Base-by-base conservation (phyloP, 30 jellyfish, hydroid and myxozoan genomes). In the Chrysaora quinquecirrha region DNA sequence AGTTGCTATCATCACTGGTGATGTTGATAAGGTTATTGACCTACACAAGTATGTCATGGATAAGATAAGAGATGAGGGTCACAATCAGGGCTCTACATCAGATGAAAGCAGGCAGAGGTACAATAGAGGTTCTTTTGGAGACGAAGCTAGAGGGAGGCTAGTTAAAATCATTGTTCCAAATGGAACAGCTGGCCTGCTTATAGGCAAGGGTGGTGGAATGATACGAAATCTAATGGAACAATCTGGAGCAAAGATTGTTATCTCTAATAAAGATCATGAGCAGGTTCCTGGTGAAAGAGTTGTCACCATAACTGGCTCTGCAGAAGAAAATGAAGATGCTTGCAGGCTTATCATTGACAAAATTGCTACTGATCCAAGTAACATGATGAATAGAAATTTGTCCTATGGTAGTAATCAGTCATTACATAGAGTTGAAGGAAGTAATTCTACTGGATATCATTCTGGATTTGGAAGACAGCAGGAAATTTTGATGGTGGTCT, bases 161-260 rank as follows among this genome's bases (percentile, higher is more conserved):
- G 96, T 84, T 1, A 88, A 88, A 49, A 95, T 95, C 30, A 89
- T 95, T 77, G 95, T 89, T n/a, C 99, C 99, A 20, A 88, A 95
- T 85, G 93, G 95, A 33, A 95, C 97, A 0, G 99, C 99, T 12
- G 99, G 99, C 1, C 70, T 88, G 1, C 85, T 95, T 22, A 95
- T 95, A 70, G 99, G 99, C 38, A 96, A 91, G 48, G 99, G 97
- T 24, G 99, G 99, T n/a, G 32, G 93, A 12, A 85, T 89, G 75
- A 95, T 95, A 22, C 89, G 94, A 34, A 38, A 81, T 47, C 72
- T 95, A 54, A 96, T 78, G 77, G 99, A 95, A 65, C 96, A 77
- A 16, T 83, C 99, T 20, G 93, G 93, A 50, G 96, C 99, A 20
- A 95, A 85, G 81, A 88, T 95, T 30, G 48, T 95, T 54, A 73